A percentile compares a stretch with the other conserved stretches of the same genome.
These are phyloP conservation scores for Ceratitis capitata DNA, from an alignment of 1,140 invertebrate species.

Conservation along the genomic window DNA sequence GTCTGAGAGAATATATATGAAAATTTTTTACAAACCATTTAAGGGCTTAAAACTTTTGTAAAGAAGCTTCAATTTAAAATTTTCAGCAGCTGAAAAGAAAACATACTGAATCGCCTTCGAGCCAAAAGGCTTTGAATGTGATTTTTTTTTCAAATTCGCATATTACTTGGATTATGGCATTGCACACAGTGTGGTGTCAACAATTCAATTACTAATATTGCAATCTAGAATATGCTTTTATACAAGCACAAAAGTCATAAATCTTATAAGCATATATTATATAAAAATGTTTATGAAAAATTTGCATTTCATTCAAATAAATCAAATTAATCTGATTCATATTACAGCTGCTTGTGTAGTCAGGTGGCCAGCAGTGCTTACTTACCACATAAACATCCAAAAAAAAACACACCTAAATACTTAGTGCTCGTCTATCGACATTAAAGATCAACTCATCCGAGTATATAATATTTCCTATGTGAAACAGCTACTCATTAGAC, in stretches of 20 bases:
- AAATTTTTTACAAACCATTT: no score
- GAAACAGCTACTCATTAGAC: no score
- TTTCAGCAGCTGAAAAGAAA: background rate
- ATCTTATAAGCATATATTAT: background rate
- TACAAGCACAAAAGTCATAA: background rate
- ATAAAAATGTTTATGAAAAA: background rate
- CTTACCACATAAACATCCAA: no score
- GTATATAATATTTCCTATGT: no score
- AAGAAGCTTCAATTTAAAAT: background rate
- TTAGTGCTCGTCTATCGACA: no score
- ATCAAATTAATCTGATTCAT: no score
- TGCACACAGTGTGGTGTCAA: slow-evolving; percentile 11
- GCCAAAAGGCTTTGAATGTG: background rate
- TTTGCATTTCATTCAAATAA: background rate
- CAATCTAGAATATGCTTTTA: background rate
- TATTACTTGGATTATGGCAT: background rate
- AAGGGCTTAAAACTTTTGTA: no score
- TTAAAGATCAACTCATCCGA: no score
- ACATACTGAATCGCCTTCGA: background rate
- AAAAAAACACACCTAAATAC: no score
- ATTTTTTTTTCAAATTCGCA: background rate
- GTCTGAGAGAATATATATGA: no score
- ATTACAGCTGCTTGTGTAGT: no score
- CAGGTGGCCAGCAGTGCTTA: no score
- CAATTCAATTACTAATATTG: background rate